A percentile compares a stretch with the other conserved stretches of the same genome.
Conservation (phyloP, 1,140 invertebrate species). For the Drosophila murphyi region DNA sequence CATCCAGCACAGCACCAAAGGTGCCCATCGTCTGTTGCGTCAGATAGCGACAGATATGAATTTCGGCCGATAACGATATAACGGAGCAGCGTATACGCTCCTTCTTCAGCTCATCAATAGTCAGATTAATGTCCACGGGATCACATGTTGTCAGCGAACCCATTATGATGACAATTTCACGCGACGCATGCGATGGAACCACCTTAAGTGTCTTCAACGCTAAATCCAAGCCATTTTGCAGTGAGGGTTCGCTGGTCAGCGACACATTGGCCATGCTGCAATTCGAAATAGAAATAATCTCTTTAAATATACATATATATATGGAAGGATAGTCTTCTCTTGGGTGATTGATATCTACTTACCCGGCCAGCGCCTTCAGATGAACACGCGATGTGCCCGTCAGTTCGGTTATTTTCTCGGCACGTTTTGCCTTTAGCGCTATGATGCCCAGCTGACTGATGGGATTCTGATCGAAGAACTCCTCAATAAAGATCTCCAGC, state of each 20-base stretch:
- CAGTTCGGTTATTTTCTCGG: conserved; percentile 95
- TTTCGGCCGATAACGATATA: conserved; percentile 97
- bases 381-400: conserved; percentile 94
- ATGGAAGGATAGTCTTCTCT: too few species aligned
- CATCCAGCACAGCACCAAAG: conserved; percentile 90
- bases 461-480: conserved; percentile 99
- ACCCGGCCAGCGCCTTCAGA: conserved; percentile 88
- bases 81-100: conserved; percentile 95
- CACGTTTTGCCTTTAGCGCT: conserved; percentile 95
- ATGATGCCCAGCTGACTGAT: conserved; percentile 98
- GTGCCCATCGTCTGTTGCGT: conserved; percentile 89
- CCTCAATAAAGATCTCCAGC: conserved; percentile 96
- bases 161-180: conserved; percentile 96
- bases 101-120: conserved; percentile 89
- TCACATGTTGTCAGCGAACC: conserved; percentile 98
- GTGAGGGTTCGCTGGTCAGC: conserved; percentile 94
- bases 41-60: conserved; percentile 94
- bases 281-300: neutral
- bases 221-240: conserved; percentile 97
- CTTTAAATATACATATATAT: too few species aligned
- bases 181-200: conserved; percentile 95
- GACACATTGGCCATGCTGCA: conserved; percentile 86
- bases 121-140: conserved; percentile 95
- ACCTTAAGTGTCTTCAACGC: conserved; percentile 94
- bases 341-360: conserved; percentile 1